phyloP scores from a whole-genome alignment of 2,888 invertebrate genomes.

The Dorcus parallelipipedus region DNA sequence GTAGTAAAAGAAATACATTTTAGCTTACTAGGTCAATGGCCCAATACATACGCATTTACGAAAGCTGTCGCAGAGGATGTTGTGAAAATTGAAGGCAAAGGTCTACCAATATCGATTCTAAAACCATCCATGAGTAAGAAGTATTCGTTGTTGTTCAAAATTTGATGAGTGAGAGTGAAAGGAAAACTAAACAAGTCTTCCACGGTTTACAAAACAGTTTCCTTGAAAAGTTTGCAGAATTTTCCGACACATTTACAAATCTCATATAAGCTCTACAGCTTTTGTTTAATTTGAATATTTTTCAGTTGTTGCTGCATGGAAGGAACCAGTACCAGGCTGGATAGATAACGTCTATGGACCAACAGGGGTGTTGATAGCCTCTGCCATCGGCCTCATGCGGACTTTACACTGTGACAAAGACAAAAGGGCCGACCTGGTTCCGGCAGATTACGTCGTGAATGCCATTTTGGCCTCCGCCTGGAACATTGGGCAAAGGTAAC shows the following conservation, averaged over 20 bases:
- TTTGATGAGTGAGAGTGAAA: too few relatives aligned
- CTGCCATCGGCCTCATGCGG: slow-evolving; percentile 72
- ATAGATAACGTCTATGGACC: slow-evolving; percentile 92
- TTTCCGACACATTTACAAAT: too few relatives aligned
- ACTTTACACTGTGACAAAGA: slow-evolving; percentile 70
- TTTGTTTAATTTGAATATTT: slow-evolving; percentile 11
- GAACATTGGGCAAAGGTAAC: slow-evolving; percentile 31
- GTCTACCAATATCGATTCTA: slow-evolving; percentile 76
- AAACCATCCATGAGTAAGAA: slow-evolving; percentile 77
- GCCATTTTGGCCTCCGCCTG: slow-evolving; percentile 59
- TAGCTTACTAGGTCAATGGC: slow-evolving; percentile 70
- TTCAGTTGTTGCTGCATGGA: slow-evolving; percentile 63
- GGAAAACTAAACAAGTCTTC: too few relatives aligned
- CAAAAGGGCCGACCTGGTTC: slow-evolving; percentile 70
- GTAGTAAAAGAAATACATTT: slow-evolving; percentile 25
- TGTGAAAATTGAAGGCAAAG: slow-evolving; percentile 61
- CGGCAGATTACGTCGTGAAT: slow-evolving; percentile 63
- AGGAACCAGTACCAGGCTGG: slow-evolving; percentile 78
- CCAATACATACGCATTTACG: slow-evolving; percentile 89
- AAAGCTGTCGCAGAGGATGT: slow-evolving; percentile 85
- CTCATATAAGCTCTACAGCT: too few relatives aligned
- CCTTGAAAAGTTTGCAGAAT: too few relatives aligned
- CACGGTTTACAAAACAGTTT: too few relatives aligned
- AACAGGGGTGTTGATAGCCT: slow-evolving; percentile 69
- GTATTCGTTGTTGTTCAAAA: not conserved